Conservation (phyloP, 2,797 vertebrate species). For the Sebastes paucispinis region DNA sequence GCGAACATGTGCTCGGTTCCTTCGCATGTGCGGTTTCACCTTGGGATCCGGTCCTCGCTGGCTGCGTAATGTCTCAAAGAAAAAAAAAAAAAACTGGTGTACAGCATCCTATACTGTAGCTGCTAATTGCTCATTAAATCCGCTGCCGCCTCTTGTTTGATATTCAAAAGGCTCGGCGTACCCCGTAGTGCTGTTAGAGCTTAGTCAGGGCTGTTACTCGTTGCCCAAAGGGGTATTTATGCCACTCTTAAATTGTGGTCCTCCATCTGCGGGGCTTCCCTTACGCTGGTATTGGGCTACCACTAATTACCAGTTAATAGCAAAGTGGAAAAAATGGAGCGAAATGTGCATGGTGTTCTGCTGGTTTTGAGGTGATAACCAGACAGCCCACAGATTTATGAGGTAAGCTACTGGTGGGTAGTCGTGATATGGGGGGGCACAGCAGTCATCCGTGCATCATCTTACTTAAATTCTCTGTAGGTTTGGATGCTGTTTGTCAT, state of each 20-base stretch:
- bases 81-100: constrained; percentile 51
- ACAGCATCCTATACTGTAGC: constrained; percentile 48
- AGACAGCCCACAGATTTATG: constrained; percentile 76
- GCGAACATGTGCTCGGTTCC: constrained; percentile 42
- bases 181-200: constrained; percentile 64
- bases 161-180: constrained; percentile 60
- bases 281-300: constrained; percentile 78
- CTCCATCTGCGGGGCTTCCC: constrained; percentile 72
- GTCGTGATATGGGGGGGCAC: constrained; percentile 45
- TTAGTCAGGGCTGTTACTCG: constrained; percentile 68
- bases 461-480: constrained; percentile 35
- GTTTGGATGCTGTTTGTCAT: constrained; percentile 60
- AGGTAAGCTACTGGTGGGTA: constrained; percentile 64
- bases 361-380: constrained; percentile 78
- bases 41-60: constrained; percentile 54
- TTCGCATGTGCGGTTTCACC: constrained; percentile 63
- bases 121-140: constrained; percentile 75
- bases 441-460: constrained; percentile 55
- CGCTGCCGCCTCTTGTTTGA: constrained; percentile 66
- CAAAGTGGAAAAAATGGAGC: constrained; percentile 70
- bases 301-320: constrained; percentile 80
- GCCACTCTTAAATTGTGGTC: constrained; percentile 71
- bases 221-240: constrained; percentile 73
- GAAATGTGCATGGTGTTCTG: constrained; percentile 71
- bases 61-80: constrained; percentile 58